Evolutionary conservation across 64 coral and sea anemone genomes (phyloP).

Genomic region (Montipora cactus): DNA sequence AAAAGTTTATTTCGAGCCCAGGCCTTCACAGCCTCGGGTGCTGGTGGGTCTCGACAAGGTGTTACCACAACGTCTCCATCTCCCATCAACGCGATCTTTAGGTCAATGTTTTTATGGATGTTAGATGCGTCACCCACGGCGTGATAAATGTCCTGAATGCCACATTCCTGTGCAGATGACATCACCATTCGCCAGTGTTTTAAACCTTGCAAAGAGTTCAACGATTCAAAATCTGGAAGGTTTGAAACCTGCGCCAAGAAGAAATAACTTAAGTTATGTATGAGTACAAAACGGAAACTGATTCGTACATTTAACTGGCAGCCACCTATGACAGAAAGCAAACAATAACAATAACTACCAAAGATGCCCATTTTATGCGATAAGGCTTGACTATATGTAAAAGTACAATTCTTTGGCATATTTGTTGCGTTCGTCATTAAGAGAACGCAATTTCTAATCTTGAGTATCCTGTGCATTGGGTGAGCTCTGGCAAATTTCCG

Average conservation of each 20-base stretch:
- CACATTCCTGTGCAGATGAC: constrained; percentile 53
- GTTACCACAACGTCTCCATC: constrained; percentile 72
- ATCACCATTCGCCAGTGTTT: constrained; percentile 75
- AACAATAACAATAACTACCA: no score
- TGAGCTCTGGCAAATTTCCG: no score
- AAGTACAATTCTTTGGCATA: no score
- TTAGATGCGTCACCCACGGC: constrained; percentile 40
- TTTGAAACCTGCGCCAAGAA: constrained; percentile 63
- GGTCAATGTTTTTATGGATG: constrained; percentile 58
- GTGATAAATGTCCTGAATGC: constrained; percentile 37
- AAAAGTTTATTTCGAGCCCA: constrained; percentile 72
- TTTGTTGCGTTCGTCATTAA: no score
- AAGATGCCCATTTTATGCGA: no score
- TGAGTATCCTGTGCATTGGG: no score
- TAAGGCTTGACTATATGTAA: no score
- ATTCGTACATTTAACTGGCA: background rate
- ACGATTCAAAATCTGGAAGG: constrained; percentile 78
- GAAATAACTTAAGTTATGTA: background rate
- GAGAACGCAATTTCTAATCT: no score
- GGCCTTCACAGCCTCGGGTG: constrained; percentile 24
- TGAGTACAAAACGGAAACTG: background rate
- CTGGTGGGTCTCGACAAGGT: constrained; percentile 66
- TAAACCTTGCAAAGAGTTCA: constrained; percentile 67
- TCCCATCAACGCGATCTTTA: constrained; percentile 83
- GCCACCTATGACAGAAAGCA: background rate